Evolutionary conservation across 2,888 invertebrate species (phyloP).

Genomic region (Agonopterix arenella): DNA sequence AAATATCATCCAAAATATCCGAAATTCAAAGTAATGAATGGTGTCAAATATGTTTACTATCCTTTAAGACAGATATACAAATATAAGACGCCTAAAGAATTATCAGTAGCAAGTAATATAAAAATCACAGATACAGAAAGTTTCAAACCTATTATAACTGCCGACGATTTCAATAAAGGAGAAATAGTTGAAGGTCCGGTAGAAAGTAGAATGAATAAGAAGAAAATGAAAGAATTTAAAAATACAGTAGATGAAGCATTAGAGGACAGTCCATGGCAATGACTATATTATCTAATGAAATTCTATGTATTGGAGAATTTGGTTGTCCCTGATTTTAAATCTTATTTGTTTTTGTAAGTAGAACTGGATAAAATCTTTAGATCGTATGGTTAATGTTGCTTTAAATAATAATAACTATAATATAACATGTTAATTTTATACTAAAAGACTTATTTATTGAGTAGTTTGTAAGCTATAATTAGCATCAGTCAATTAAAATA

Average conservation of each 20-base stretch:
- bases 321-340: conserved; percentile 54
- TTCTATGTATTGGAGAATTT: conserved; percentile 58
- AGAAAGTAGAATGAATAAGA: conserved; percentile 49
- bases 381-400: not conserved
- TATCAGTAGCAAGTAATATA: conserved; percentile 18
- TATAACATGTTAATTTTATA: not conserved
- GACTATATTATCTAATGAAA: conserved; percentile 69
- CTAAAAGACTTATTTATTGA: not conserved
- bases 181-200: conserved; percentile 52
- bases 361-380: not conserved
- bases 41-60: conserved; percentile 53
- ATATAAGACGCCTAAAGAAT: conserved; percentile 37
- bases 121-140: conserved; percentile 15
- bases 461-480: not conserved
- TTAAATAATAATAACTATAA: not conserved
- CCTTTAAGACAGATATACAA: conserved; percentile 38
- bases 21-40: conserved; percentile 53
- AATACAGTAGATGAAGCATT: conserved; percentile 49
- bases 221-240: conserved; percentile 50
- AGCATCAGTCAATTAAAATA: not conserved
- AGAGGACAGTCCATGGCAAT: conserved; percentile 68
- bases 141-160: conserved; percentile 27
- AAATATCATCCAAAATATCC: conserved; percentile 32
- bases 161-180: conserved; percentile 61
- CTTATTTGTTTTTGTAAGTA: conserved; percentile 41